Evolutionary conservation across 2,888 invertebrate species (phyloP).

Genomic region (Harpalus rufipes): DNA sequence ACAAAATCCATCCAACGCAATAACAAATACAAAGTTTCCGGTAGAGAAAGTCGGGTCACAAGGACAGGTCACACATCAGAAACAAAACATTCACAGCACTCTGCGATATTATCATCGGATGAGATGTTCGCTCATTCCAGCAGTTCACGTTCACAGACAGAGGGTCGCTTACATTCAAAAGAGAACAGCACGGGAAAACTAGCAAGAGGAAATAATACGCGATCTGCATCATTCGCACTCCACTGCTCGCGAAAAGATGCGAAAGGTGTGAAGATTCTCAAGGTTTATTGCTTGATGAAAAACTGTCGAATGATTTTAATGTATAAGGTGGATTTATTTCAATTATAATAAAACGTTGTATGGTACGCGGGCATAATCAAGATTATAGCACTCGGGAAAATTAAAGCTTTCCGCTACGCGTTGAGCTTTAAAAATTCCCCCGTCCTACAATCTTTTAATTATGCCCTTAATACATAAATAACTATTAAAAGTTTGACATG

Average conservation of each 20-base stretch:
- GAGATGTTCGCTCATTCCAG: conserved; percentile 1
- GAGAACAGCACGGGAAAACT: not conserved
- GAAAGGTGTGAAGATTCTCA: not conserved
- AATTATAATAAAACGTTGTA: too few species aligned
- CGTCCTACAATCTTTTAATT: too few species aligned
- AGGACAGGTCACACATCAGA: conserved; percentile 50
- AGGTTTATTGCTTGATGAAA: too few species aligned
- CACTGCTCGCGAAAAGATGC: not conserved
- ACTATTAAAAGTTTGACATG: too few species aligned
- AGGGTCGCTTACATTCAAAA: too few species aligned
- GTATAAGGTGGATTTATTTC: too few species aligned
- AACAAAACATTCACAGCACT: conserved; percentile 31
- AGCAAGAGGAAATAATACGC: not conserved
- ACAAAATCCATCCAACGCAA: conserved; percentile 10
- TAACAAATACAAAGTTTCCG: conserved; percentile 41
- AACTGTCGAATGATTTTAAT: too few species aligned
- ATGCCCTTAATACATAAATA: too few species aligned
- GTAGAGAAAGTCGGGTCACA: conserved; percentile 60
- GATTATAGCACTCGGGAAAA: too few species aligned
- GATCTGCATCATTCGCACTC: not conserved
- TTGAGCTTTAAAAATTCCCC: too few species aligned
- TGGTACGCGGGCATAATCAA: too few species aligned
- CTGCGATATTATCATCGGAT: conserved; percentile 1
- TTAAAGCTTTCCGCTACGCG: too few species aligned
- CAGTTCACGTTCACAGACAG: not conserved